These are phyloP conservation scores for Dunckerocampus dactyliophorus DNA, from an alignment of 2,113 vertebrate species.

Conservation along the genomic window DNA sequence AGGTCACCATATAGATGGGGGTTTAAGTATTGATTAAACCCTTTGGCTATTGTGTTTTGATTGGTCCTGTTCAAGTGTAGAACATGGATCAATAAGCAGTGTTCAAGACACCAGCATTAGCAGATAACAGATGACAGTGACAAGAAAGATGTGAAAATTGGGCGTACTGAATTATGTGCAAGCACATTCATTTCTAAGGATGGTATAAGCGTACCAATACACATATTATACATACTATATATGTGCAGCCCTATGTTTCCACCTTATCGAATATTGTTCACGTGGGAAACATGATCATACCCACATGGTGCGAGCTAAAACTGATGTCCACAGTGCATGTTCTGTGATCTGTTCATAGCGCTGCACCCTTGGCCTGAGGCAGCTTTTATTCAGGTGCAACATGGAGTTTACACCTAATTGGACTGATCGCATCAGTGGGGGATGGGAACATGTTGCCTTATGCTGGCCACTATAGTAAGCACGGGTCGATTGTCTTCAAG, in stretches of 20 bases:
- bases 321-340: slow-evolving; percentile 31
- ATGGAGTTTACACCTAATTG: slow-evolving; percentile 37
- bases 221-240: no score
- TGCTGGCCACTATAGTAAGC: slow-evolving; percentile 38
- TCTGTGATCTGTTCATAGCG: slow-evolving; percentile 51
- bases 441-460: slow-evolving; percentile 12
- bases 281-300: neutral
- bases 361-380: slow-evolving; percentile 17
- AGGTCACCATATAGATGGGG: slow-evolving; percentile 15
- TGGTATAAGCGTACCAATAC: neutral
- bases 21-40: slow-evolving; percentile 38
- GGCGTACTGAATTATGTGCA: neutral
- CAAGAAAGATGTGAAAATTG: neutral
- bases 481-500: slow-evolving; percentile 40
- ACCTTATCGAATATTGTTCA: neutral
- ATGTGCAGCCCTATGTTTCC: no score
- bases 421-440: slow-evolving; percentile 24
- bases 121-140: slow-evolving; percentile 6
- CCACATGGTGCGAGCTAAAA: neutral
- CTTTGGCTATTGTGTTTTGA: neutral
- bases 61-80: slow-evolving; percentile 31
- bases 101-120: slow-evolving; percentile 9
- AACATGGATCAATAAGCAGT: slow-evolving; percentile 29
- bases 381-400: slow-evolving; percentile 42
- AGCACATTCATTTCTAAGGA: neutral